Evolutionary conservation across 2,888 invertebrate genomes (phyloP).

Genomic region (Archips crataeganus): DNA sequence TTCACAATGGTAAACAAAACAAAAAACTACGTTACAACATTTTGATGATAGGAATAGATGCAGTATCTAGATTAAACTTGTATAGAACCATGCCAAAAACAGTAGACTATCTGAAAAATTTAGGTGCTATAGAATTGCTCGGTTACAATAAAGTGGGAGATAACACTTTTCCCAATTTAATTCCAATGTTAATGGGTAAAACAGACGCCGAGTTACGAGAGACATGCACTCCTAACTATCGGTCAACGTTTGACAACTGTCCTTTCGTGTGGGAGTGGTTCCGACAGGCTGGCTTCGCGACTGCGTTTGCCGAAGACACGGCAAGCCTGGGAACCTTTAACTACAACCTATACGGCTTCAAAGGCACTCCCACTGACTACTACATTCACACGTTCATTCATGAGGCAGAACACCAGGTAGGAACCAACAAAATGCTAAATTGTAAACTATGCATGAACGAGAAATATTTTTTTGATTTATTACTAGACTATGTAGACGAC

Average conservation of each 20-base stretch:
- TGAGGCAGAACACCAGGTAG: slow-evolving; percentile 84
- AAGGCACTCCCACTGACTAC: slow-evolving; percentile 91
- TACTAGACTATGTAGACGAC: slow-evolving; percentile 89
- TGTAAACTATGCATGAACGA: slow-evolving; percentile 88
- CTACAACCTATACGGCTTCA: slow-evolving; percentile 90
- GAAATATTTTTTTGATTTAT: slow-evolving; percentile 87
- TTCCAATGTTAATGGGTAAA: slow-evolving; percentile 91
- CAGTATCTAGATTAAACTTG: slow-evolving; percentile 93
- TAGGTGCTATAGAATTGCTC: slow-evolving; percentile 90
- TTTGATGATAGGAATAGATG: slow-evolving; percentile 92
- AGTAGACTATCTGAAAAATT: slow-evolving; percentile 81
- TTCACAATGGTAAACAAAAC: slow-evolving; percentile 41
- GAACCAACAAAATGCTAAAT: slow-evolving; percentile 85
- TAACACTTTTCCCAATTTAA: slow-evolving; percentile 95
- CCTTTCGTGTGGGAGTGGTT: slow-evolving; percentile 93
- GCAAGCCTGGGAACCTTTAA: slow-evolving; percentile 91
- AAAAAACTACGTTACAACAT: slow-evolving; percentile 82
- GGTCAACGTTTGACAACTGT: slow-evolving; percentile 88
- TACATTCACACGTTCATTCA: slow-evolving; percentile 90
- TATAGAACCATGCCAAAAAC: slow-evolving; percentile 92
- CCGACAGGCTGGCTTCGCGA: slow-evolving; percentile 88
- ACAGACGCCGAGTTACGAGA: slow-evolving; percentile 85
- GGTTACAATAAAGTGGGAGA: slow-evolving; percentile 97
- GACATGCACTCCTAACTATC: slow-evolving; percentile 83
- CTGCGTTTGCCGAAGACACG: slow-evolving; percentile 92